Conservation (phyloP, 2,113 vertebrate species). For the Mormoops blainvillei region DNA sequence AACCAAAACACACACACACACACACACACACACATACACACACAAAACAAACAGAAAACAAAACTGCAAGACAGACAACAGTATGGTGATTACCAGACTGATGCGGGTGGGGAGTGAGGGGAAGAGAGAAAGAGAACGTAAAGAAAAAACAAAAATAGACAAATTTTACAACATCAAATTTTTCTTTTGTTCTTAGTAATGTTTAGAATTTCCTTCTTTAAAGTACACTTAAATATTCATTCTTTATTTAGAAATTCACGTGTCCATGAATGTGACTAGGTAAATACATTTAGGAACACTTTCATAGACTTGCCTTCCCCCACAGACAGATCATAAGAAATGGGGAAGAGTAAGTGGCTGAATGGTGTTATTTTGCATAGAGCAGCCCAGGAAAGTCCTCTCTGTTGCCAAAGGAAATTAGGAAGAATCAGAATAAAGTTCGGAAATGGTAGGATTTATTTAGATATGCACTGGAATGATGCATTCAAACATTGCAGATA, state of each 20-base stretch:
- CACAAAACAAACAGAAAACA: neutral
- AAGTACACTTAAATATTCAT: neutral
- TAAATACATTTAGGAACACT: neutral
- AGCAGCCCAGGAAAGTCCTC: neutral
- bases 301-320: neutral
- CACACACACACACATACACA: too few species aligned
- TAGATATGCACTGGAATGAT: neutral
- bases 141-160: neutral
- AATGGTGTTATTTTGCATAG: neutral
- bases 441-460: neutral
- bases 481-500: neutral
- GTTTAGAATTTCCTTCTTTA: neutral
- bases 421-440: neutral
- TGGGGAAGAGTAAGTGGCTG: neutral
- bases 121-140: neutral
- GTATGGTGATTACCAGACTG: neutral
- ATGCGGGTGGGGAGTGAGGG: neutral
- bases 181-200: constrained; percentile 57
- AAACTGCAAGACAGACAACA: too few species aligned
- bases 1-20: too few species aligned
- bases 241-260: neutral
- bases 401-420: constrained; percentile 75
- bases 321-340: neutral
- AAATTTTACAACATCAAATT: neutral
- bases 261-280: neutral